Percentiles rank a stretch among this genome's conserved stretches.
phyloP scores from a whole-genome alignment of 2,797 vertebrate genomes.

The Podargus strigoides region DNA sequence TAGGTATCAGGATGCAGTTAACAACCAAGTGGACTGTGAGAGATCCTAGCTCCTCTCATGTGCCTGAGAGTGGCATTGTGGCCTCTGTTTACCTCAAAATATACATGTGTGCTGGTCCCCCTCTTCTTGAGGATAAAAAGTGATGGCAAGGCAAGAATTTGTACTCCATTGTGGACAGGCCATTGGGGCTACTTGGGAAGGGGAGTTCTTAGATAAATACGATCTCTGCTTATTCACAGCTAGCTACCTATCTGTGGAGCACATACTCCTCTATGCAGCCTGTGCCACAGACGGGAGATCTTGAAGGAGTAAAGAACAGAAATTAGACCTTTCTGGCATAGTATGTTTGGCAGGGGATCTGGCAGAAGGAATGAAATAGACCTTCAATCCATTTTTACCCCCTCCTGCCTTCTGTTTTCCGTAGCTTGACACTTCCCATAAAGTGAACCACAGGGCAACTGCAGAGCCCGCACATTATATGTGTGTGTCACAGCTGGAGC shows the following conservation, averaged over 20 bases:
- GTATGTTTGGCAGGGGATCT: neutral
- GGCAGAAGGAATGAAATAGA: neutral
- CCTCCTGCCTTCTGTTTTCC: neutral
- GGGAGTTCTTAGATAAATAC: neutral
- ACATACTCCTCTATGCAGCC: neutral
- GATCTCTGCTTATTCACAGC: neutral
- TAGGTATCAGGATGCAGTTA: neutral
- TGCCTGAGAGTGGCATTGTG: neutral
- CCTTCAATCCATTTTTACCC: neutral
- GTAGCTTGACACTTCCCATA: neutral
- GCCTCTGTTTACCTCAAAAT: neutral
- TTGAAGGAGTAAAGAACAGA: neutral
- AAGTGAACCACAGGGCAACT: neutral
- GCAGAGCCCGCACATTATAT: fast-evolving
- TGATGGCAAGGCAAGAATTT: neutral
- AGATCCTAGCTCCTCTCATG: neutral
- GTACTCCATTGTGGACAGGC: neutral
- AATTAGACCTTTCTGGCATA: neutral
- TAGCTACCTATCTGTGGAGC: neutral
- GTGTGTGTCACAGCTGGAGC: neutral
- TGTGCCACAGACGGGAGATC: neutral
- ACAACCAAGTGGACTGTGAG: neutral
- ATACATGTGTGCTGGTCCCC: neutral
- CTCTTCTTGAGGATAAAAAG: neutral
- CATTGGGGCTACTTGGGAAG: neutral